A percentile compares a stretch with the other conserved stretches of the same genome.
These are phyloP conservation scores for Sphaerodactylus townsendi DNA, from an alignment of 2,113 vertebrate species.

Conservation along the genomic window DNA sequence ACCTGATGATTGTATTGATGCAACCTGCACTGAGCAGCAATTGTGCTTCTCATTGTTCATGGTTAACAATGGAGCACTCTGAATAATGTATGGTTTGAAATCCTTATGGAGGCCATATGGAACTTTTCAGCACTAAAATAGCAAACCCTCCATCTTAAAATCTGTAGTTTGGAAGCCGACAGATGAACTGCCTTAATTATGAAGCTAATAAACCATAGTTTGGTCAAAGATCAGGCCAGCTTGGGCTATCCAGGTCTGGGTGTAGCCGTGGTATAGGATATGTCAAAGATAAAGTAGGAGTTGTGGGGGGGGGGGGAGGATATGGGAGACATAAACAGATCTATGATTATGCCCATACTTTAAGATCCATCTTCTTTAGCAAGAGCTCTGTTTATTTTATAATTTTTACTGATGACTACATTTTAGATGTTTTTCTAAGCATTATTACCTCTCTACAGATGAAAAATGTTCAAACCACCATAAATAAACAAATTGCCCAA, in stretches of 20 bases:
- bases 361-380: neutral
- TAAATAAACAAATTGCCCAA: neutral
- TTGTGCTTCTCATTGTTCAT: neutral
- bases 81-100: conserved; percentile 25
- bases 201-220: conserved; percentile 21
- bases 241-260: too few species aligned
- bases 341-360: neutral
- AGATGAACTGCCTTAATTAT: conserved; percentile 29
- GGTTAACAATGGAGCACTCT: neutral
- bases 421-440: neutral
- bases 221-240: neutral
- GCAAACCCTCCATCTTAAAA: neutral
- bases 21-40: neutral
- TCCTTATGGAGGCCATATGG: conserved; percentile 5
- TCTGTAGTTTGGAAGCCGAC: neutral
- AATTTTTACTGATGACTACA: neutral
- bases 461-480: neutral
- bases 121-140: conserved; percentile 10
- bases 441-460: neutral
- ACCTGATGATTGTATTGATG: neutral
- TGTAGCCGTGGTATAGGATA: too few species aligned
- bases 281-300: neutral
- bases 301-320: too few species aligned
- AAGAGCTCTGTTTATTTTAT: neutral
- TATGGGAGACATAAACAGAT: neutral